Base-by-base conservation (phyloP, 1,140 invertebrate species). In the Spodoptera frugiperda region DNA sequence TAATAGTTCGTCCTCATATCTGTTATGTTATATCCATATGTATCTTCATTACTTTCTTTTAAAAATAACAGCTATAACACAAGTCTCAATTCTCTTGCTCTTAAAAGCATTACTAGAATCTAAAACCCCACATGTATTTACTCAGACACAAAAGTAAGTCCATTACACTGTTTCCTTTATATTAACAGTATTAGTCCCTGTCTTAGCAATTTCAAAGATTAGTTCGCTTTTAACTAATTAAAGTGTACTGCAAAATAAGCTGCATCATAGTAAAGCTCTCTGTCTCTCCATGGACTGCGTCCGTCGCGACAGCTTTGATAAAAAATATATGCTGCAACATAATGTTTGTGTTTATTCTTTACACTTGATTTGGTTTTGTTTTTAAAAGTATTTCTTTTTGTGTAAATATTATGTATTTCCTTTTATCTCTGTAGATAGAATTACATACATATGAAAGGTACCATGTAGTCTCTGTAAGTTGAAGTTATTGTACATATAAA, bases 211-310 rank as follows among this genome's bases (percentile, higher is more conserved):
- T 67, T 76, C 53, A 55, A 54, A 70, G 65, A 71, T 30, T 71
- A 15, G 21, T 33, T 12, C 14, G 68, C 68, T 71, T 71, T 71
- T 71, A 71, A 71, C 68, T 71, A 71, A 71, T 71, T 71, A 71
- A 71, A 71, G 49, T 53, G 14, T 25, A 25, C 65, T 21, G 8
- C 12, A 46, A 53, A 68, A 55, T 55, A 55, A 54, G 53, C 25
- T 57, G 53, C 33, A 57, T 65, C 61, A 68, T 44, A 61, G n/a
- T 19, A 21, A 46, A 63, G 61, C 15, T 59, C 5, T 65, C 44
- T 19, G 65, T 51, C 48, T 65, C 30, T 30, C 30, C 17, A 0
- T n/a, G 48, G 17, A 6, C 49, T 15, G 15, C 12, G 39, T 54
- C 17, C 15, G 54, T 12, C 17, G 39, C 33, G 15, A 14, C 17